Evolutionary conservation across 2,797 vertebrate genomes (phyloP).

Genomic region (Novumbra hubbsi): DNA sequence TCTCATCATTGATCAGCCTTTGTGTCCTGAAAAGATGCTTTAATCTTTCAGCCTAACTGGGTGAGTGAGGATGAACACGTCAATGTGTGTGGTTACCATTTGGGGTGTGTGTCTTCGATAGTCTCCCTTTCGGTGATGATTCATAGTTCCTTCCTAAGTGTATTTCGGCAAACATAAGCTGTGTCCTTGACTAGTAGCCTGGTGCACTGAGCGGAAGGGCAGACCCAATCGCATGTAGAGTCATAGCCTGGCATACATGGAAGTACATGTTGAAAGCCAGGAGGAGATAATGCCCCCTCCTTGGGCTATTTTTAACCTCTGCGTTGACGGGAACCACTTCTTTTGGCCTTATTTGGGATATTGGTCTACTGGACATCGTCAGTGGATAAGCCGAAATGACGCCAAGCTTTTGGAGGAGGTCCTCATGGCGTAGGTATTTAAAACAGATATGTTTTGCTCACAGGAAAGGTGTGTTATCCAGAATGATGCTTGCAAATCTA

Average conservation of each 20-base stretch:
- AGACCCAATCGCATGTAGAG: constrained; percentile 8
- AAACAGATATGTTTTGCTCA: constrained; percentile 6
- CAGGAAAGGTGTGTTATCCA: constrained; percentile 8
- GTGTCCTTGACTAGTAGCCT: no score
- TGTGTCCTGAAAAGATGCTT: no score
- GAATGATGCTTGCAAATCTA: constrained; percentile 1
- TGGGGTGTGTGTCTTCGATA: no score
- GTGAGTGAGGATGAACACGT: no score
- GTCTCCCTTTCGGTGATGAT: no score
- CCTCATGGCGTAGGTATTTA: constrained; percentile 44
- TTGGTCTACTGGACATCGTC: constrained; percentile 55
- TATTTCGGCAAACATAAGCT: no score
- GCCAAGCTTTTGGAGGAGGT: constrained; percentile 16
- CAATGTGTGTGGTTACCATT: no score
- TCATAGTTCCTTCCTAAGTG: no score
- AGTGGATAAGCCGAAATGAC: constrained; percentile 33
- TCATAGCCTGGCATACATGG: constrained; percentile 9
- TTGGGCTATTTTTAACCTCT: constrained; percentile 52
- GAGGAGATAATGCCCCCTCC: constrained; percentile 41
- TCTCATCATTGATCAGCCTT: no score
- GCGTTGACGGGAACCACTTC: constrained; percentile 35
- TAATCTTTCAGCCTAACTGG: no score
- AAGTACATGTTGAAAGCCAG: constrained; percentile 34
- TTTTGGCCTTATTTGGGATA: constrained; percentile 59
- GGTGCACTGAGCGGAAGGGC: neutral